A percentile compares a stretch with the other conserved stretches of the same genome.
phyloP scores from a whole-genome alignment of 1,140 invertebrate species.

The Pachypsylla venusta region DNA sequence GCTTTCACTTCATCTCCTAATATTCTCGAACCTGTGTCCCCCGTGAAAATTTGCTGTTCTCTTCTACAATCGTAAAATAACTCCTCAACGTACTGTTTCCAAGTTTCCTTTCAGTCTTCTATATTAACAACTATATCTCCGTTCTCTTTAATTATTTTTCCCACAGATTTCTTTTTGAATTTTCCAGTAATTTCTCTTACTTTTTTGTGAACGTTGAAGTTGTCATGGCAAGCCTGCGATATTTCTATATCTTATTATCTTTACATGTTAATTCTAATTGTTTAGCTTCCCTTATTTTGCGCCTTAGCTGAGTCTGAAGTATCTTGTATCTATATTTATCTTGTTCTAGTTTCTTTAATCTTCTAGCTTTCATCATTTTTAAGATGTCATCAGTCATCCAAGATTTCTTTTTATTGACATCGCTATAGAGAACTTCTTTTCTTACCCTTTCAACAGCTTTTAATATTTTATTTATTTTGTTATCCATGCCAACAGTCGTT shows the following conservation, averaged over 20 bases:
- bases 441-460: too few relatives aligned
- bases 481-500: not conserved
- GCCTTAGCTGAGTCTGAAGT: slow-evolving; percentile 4
- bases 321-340: not conserved
- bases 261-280: not conserved
- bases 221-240: slow-evolving; percentile 11
- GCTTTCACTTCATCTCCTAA: too few relatives aligned
- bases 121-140: too few relatives aligned
- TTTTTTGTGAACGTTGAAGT: slow-evolving; percentile 18
- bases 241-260: slow-evolving; percentile 15
- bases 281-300: slow-evolving; percentile 10
- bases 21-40: too few relatives aligned
- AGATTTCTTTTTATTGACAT: slow-evolving; percentile 17
- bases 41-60: too few relatives aligned
- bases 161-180: too few relatives aligned
- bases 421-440: too few relatives aligned
- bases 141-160: too few relatives aligned
- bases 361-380: slow-evolving; percentile 22
- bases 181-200: slow-evolving; percentile 14
- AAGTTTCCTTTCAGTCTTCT: too few relatives aligned
- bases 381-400: slow-evolving; percentile 24
- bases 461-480: not conserved
- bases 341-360: slow-evolving; percentile 13
- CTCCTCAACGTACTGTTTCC: too few relatives aligned
- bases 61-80: too few relatives aligned